These are phyloP conservation scores for Corvus moneduloides DNA, from an alignment of 2,113 vertebrate species.

Conservation along the genomic window DNA sequence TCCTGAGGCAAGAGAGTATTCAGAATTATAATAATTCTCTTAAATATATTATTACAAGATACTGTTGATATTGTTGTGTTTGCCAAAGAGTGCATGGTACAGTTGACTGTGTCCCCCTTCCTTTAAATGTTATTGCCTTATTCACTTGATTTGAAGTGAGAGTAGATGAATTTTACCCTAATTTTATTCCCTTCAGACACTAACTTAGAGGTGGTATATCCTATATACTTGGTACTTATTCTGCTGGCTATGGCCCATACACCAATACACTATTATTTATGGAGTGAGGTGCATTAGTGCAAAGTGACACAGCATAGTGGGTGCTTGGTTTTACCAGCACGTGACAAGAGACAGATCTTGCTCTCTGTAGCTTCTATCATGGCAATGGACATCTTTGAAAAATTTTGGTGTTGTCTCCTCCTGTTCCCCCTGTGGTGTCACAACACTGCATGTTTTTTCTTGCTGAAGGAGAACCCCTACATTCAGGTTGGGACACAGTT, in stretches of 20 bases:
- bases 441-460: not conserved
- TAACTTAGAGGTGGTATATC: not conserved
- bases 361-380: not conserved
- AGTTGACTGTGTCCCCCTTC: not conserved
- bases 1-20: conserved; percentile 44
- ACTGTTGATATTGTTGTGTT: not conserved
- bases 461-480: not conserved
- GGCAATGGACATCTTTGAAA: not conserved
- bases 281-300: not conserved
- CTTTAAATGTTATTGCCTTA: not conserved
- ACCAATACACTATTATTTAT: not conserved
- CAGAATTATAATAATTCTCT: conserved; percentile 57
- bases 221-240: not conserved
- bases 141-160: not conserved
- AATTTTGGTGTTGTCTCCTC: not conserved
- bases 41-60: conserved; percentile 43
- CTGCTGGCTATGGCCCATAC: not conserved
- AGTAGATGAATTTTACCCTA: not conserved
- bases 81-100: not conserved
- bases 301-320: not conserved
- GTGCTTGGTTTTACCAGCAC: not conserved
- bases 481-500: not conserved
- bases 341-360: not conserved
- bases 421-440: not conserved
- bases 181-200: not conserved